Percentiles rank a stretch among this genome's conserved stretches.
These are phyloP conservation scores for Thaumetopoea pityocampa DNA, from an alignment of 1,140 invertebrate species.

Conservation along the genomic window DNA sequence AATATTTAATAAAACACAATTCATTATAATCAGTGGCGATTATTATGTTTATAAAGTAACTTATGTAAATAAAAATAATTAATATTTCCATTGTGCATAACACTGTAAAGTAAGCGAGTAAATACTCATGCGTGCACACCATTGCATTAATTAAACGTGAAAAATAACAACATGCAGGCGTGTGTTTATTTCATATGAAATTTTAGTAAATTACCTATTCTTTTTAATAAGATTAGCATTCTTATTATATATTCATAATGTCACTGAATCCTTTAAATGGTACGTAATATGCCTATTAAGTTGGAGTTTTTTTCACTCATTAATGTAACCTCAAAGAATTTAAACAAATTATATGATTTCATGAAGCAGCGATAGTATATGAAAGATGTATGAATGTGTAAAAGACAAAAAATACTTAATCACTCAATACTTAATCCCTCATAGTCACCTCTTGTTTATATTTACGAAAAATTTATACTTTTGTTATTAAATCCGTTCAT, in stretches of 20 bases:
- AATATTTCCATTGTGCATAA: neutral
- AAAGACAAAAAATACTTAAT: too few relatives aligned
- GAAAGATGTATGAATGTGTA: too few relatives aligned
- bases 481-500: too few relatives aligned
- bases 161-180: conserved; percentile 13
- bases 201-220: neutral
- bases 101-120: neutral
- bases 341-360: neutral
- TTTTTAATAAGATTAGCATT: neutral
- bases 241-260: conserved; percentile 24
- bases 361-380: too few relatives aligned
- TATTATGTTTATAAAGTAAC: too few relatives aligned
- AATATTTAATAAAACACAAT: too few relatives aligned
- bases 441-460: too few relatives aligned
- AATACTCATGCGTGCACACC: neutral
- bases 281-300: conserved; percentile 18
- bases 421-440: too few relatives aligned
- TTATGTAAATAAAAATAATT: neutral
- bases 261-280: conserved; percentile 50
- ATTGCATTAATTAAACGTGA: conserved; percentile 16
- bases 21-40: too few relatives aligned
- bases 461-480: too few relatives aligned
- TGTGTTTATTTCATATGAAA: neutral
- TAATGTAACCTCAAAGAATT: conserved; percentile 13
- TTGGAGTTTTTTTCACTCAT: neutral